Evolutionary conservation across 2,888 invertebrate species (phyloP), one percentile per base, ranked within the genome.

Genomic region (Nymphalis c-album): DNA sequence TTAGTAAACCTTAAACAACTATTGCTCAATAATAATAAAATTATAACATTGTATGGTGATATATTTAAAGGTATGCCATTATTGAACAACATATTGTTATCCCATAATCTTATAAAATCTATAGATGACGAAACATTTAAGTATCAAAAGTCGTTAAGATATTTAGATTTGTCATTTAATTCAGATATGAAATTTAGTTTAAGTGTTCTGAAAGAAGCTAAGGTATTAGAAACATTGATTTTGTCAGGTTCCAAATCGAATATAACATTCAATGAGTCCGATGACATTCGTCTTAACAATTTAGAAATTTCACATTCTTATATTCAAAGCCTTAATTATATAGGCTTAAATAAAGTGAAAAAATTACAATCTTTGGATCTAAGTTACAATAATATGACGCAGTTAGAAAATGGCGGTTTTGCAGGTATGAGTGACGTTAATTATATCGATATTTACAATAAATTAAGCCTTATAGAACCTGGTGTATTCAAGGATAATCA

Each of bases 161-260:
- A 68, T 62, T 78, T 90, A 60, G 87, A 88, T 77, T 60, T 89
- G 13, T 87, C 90, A 0, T 82, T 75, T 71, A 90, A 90, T 72
- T 26, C 67, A 50, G 76, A 83, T 31, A 73, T 85, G 2, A 70
- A 63, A 45, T 78, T 86, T 13, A 75, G 79, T 46, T 68, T 76
- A 31, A 65, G 71, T 0, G 47, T 78, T 2, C 57, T 87, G 3
- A 71, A 71, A 47, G 71, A 73, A 7, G 70, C 73, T 13, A 74
- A 61, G 66, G 75, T 73, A 45, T 77, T 88, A 60, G 47, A 72
- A 5, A 73, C 66, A 45, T 71, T 89, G n/a, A 66, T 73, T 63
- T 60, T 89, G 53, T 85, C 85, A 2, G 85, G 85, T 8, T 74
- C 79, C 7, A 74, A 74, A 68, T 72, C 70, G 22, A 68, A 72